Conservation (phyloP, 2,113 vertebrate species). For the Poecile atricapillus region DNA sequence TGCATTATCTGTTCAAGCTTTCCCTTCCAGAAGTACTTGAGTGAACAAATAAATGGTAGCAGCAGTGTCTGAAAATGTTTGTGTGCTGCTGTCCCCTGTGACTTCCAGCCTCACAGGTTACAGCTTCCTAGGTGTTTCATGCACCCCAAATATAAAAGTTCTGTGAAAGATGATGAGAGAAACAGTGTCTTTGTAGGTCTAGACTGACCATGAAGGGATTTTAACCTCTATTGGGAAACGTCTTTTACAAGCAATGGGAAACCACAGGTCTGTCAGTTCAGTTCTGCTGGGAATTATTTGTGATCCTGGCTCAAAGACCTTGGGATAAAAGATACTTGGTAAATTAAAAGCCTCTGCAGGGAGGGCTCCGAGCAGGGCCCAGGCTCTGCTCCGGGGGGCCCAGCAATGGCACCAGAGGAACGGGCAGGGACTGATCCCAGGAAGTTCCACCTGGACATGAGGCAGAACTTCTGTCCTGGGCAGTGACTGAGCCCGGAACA, state of each 20-base stretch:
- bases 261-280: neutral
- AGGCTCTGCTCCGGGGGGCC: neutral
- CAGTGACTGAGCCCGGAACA: accelerated
- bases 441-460: neutral
- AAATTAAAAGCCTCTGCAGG: neutral
- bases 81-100: neutral
- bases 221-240: neutral
- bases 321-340: neutral
- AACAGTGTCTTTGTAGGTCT: neutral
- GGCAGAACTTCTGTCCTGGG: neutral
- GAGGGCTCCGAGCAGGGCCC: neutral
- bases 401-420: neutral
- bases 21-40: neutral
- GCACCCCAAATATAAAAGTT: neutral
- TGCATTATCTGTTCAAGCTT: neutral
- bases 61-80: neutral
- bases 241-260: neutral
- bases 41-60: neutral
- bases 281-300: neutral
- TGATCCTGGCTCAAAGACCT: neutral
- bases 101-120: neutral
- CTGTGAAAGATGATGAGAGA: neutral
- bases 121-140: neutral
- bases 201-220: neutral
- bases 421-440: neutral